phyloP scores from a whole-genome alignment of 2,113 vertebrate species.

The Maccullochella peelii region DNA sequence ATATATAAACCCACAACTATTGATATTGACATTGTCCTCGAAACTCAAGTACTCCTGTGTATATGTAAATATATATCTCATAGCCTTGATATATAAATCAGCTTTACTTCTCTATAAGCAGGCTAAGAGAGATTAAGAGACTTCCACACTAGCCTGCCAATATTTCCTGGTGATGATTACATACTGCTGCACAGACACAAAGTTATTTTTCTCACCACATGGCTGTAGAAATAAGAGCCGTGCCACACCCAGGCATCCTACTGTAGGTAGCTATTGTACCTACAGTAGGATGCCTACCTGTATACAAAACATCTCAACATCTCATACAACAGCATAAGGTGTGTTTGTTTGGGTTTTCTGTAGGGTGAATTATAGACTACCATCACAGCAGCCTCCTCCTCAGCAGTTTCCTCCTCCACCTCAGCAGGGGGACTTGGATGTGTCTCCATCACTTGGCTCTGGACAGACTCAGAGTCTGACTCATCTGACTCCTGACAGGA shows the following conservation, averaged over 20 bases:
- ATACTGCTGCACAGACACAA: slow-evolving; percentile 19
- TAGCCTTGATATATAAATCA: not conserved
- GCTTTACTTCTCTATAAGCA: not conserved
- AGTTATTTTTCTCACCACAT: not conserved
- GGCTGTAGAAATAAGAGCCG: not conserved
- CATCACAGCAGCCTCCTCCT: slow-evolving; percentile 53
- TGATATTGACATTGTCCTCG: not conserved
- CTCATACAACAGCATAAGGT: not conserved
- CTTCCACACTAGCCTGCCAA: slow-evolving; percentile 1
- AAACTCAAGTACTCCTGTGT: not conserved
- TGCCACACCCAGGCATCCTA: not conserved
- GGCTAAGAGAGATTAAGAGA: slow-evolving; percentile 11
- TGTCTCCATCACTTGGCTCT: slow-evolving; percentile 59
- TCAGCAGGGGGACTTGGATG: not conserved
- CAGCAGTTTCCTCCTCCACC: slow-evolving; percentile 56
- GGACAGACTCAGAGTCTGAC: slow-evolving; percentile 49
- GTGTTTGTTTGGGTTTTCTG: not conserved
- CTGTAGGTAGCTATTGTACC: not conserved
- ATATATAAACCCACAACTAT: not conserved
- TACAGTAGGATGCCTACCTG: too few relatives aligned
- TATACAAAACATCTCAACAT: not conserved
- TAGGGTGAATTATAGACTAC: slow-evolving; percentile 25
- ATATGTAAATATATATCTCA: not conserved
- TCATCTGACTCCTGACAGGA: slow-evolving; percentile 59
- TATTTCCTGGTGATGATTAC: slow-evolving; percentile 37